A percentile compares a stretch with the other conserved stretches of the same genome.
These are phyloP conservation scores for Megatriorchis doriae DNA, from an alignment of 2,113 vertebrate genomes.

Conservation along the genomic window DNA sequence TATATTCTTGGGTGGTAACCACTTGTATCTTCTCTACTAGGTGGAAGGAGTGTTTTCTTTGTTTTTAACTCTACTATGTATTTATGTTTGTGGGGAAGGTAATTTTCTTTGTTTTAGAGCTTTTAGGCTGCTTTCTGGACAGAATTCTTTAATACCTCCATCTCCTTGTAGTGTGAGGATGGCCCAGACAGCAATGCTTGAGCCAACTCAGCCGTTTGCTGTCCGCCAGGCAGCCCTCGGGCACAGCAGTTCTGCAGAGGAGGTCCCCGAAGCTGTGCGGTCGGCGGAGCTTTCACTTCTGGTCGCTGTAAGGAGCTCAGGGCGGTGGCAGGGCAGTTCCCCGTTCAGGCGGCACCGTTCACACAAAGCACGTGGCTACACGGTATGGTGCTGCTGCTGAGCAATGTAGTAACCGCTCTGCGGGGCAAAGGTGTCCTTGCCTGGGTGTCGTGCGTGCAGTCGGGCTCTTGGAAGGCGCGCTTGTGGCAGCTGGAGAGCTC, in stretches of 20 bases:
- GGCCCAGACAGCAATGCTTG: rapidly evolving
- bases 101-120: neutral
- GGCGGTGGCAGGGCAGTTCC: neutral
- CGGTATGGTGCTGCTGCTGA: neutral
- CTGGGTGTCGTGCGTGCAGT: rapidly evolving
- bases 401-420: rapidly evolving
- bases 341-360: neutral
- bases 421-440: rapidly evolving
- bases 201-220: rapidly evolving
- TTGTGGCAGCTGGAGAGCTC: neutral
- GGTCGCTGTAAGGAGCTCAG: rapidly evolving
- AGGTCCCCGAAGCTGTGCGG: neutral
- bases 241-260: neutral
- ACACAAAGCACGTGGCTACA: rapidly evolving
- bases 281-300: neutral
- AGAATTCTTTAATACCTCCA: neutral
- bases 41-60: neutral
- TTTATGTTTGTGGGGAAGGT: neutral
- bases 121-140: neutral
- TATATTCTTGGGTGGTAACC: neutral
- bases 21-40: neutral
- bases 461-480: rapidly evolving
- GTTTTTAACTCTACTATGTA: rapidly evolving
- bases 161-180: neutral
- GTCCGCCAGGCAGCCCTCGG: neutral